Evolutionary conservation across 1,140 invertebrate genomes (phyloP).

Genomic region (Tyrophagus putrescentiae): DNA sequence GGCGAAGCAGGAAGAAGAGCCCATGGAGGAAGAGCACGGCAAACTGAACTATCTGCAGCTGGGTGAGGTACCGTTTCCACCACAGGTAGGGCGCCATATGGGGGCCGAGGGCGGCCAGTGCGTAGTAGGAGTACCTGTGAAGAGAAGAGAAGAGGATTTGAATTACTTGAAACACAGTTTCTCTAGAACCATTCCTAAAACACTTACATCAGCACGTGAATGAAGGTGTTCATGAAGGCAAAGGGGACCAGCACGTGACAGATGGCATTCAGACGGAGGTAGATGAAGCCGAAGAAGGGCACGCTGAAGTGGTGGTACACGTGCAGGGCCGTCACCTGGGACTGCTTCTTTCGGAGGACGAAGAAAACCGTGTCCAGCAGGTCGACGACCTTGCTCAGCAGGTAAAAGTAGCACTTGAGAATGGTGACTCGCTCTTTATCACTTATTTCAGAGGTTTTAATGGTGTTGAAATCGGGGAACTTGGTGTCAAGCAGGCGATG

Average conservation of each 20-base stretch:
- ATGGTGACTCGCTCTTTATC: conserved; percentile 40
- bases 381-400: conserved; percentile 81
- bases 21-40: background rate
- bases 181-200: too few relatives aligned
- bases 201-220: conserved; percentile 45
- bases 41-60: conserved; percentile 37
- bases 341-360: conserved; percentile 69
- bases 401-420: conserved; percentile 57
- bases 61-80: conserved; percentile 45
- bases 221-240: conserved; percentile 42
- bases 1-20: background rate
- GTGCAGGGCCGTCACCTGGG: conserved; percentile 72
- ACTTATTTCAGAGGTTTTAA: conserved; percentile 23
- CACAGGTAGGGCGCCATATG: conserved; percentile 39
- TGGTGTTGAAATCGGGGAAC: background rate
- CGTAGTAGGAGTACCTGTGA: conserved; percentile 43
- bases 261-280: background rate
- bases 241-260: background rate
- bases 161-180: too few relatives aligned
- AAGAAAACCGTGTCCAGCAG: conserved; percentile 86
- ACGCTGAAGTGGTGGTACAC: conserved; percentile 84
- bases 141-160: too few relatives aligned
- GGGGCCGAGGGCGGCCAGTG: conserved; percentile 40
- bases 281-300: conserved; percentile 75
- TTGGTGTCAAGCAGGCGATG: background rate